Evolutionary conservation across 2,113 vertebrate species (phyloP), one percentile per base, ranked within the genome.

Genomic region (Colius striatus): DNA sequence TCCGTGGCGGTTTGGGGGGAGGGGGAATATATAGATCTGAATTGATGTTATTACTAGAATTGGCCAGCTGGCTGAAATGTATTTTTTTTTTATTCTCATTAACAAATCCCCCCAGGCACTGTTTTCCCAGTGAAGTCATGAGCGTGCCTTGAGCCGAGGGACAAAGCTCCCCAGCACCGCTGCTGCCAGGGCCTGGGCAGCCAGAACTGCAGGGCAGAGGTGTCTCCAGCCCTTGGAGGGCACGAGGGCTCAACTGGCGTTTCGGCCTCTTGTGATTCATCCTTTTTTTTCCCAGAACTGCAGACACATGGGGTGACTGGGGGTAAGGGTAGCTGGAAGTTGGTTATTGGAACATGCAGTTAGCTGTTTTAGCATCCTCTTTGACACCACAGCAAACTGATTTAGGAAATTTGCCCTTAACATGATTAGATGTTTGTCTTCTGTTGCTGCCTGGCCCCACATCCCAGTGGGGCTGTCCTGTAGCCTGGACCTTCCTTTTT

Each of bases 181-280:
- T 2, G 3, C 75, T 4, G 2, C 70, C 62, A 66, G 61, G 50
- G 11, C 51, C 76, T 7, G 8, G 68, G 41, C 45, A 65, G 38
- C 53, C 25, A 20, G 47, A 34, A 38, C 9, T 13, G 23, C 27
- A 16, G 32, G 67, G 53, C 1, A 7, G 41, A 29, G 60, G 36
- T 25, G 22, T 58, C 54, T 26, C 4, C 89, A 78, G 45, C 74
- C 27, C 48, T 29, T 30, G 8, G 47, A 47, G 14, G 51, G 32
- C 16, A 16, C 1, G 2, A 1, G 43, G 48, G 23, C 5, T 0
- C 0, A 1, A 32, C 48, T 47, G 36, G 23, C 1, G 0, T 60
- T 71, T 53, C 26, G 48, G 26, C 38, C 12, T 58, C 25, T 36
- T 1, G 0, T 20, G 30, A 20, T 41, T 63, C 30, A 25, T 83